A percentile compares a stretch with the other conserved stretches of the same genome.
Evolutionary conservation across 30 jellyfish, hydroid and myxozoan genomes (phyloP).

Genomic region (Aurelia sp.): DNA sequence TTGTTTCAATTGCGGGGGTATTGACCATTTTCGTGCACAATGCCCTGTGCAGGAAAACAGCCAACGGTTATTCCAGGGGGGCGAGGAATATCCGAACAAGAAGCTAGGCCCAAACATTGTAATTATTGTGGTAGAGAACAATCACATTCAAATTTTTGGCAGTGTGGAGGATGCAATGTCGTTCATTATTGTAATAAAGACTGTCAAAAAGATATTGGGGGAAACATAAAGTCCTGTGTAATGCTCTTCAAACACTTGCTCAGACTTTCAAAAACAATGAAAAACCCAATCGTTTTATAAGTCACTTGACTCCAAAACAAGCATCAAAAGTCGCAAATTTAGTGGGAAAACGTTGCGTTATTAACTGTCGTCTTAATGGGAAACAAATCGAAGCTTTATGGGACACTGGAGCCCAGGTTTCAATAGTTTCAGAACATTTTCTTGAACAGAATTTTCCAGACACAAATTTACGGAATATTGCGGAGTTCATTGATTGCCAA

Average conservation of each 20-base stretch:
- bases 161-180: conserved; percentile 43
- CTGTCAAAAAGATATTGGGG: conserved; percentile 39
- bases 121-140: conserved; percentile 32
- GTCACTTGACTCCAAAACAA: conserved; percentile 53
- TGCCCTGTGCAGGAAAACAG: conserved; percentile 41
- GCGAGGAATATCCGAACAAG: conserved; percentile 52
- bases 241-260: conserved; percentile 26
- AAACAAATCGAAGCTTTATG: conserved; percentile 17
- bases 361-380: conserved; percentile 9
- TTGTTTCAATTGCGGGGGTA: conserved; percentile 32
- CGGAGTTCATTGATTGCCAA: conserved; percentile 8
- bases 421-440: conserved; percentile 29
- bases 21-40: conserved; percentile 36
- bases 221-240: conserved; percentile 19
- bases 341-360: conserved; percentile 42
- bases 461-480: conserved; percentile 15
- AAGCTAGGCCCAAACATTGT: conserved; percentile 35
- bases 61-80: conserved; percentile 57
- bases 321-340: conserved; percentile 34
- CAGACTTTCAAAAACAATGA: conserved; percentile 14
- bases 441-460: conserved; percentile 34
- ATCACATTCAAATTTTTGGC: conserved; percentile 7
- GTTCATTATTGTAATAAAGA: conserved; percentile 39
- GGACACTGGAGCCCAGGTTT: conserved; percentile 74
- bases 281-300: conserved; percentile 14